Conservation (phyloP, 1,140 invertebrate species). For the Archegozetes longisetosus region DNA sequence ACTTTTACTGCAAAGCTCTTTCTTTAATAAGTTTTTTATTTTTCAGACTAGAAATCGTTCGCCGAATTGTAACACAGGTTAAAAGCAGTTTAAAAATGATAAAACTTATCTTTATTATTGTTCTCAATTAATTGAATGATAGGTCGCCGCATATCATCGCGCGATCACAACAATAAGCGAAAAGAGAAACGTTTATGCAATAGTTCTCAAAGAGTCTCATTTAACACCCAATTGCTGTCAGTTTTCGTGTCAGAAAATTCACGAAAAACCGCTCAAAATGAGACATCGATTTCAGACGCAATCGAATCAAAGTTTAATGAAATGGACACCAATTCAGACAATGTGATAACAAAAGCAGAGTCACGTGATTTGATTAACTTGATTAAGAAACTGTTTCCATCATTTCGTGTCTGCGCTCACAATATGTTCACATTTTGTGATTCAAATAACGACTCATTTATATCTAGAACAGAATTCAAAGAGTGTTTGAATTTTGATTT, state of each 20-base stretch:
- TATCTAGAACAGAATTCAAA: background rate
- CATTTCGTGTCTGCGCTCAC: background rate
- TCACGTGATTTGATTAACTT: background rate
- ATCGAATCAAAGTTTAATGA: background rate
- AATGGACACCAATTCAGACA: background rate
- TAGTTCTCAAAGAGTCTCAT: background rate
- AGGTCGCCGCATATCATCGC: background rate
- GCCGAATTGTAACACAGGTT: background rate
- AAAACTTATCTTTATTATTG: background rate
- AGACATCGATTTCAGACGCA: background rate
- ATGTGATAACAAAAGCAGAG: background rate
- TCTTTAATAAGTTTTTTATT: background rate
- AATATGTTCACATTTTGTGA: slow-evolving; percentile 1
- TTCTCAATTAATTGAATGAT: background rate
- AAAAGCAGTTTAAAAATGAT: background rate
- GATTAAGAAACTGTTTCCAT: background rate
- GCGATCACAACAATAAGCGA: background rate
- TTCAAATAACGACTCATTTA: background rate
- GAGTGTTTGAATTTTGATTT: background rate
- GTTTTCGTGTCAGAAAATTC: background rate
- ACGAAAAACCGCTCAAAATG: background rate
- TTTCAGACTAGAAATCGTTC: background rate
- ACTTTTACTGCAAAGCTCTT: too few relatives aligned
- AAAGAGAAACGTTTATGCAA: background rate
- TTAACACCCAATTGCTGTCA: background rate